Evolutionary conservation across 2,113 vertebrate genomes (phyloP).

Genomic region (Daphoenositta chrysoptera): DNA sequence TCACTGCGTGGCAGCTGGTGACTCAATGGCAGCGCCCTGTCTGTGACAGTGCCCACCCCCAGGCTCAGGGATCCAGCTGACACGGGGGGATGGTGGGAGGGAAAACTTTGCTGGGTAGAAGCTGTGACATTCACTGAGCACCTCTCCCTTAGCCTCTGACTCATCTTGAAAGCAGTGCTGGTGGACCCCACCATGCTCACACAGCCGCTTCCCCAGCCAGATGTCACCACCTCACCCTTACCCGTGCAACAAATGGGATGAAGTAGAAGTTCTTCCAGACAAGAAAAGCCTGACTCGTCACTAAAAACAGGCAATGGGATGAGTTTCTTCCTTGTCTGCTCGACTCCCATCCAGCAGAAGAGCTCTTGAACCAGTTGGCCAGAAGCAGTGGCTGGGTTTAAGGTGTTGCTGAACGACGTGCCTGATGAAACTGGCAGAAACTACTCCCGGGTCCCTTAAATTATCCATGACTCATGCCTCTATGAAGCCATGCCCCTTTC

Average conservation of each 20-base stretch:
- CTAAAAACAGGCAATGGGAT: fast-evolving
- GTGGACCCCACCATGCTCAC: neutral
- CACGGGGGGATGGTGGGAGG: fast-evolving
- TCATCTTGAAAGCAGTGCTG: neutral
- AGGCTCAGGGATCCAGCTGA: neutral
- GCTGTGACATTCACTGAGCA: neutral
- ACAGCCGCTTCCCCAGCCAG: fast-evolving
- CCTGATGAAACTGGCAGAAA: neutral
- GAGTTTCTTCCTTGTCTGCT: neutral
- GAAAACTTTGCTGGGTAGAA: neutral
- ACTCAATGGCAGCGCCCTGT: neutral
- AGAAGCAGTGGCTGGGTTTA: neutral
- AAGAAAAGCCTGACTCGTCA: neutral
- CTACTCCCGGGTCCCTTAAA: neutral
- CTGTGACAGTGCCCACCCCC: fast-evolving
- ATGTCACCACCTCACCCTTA: fast-evolving
- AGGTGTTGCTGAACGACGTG: neutral
- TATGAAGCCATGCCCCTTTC: neutral
- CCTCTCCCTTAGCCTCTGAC: neutral
- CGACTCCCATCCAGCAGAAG: neutral
- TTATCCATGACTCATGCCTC: neutral
- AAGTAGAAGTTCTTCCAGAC: neutral
- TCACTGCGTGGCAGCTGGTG: fast-evolving
- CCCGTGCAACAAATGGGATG: fast-evolving
- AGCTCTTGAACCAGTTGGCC: neutral